Evolutionary conservation across 2,797 vertebrate genomes (phyloP).

Genomic region (Leptatherina wallacei): DNA sequence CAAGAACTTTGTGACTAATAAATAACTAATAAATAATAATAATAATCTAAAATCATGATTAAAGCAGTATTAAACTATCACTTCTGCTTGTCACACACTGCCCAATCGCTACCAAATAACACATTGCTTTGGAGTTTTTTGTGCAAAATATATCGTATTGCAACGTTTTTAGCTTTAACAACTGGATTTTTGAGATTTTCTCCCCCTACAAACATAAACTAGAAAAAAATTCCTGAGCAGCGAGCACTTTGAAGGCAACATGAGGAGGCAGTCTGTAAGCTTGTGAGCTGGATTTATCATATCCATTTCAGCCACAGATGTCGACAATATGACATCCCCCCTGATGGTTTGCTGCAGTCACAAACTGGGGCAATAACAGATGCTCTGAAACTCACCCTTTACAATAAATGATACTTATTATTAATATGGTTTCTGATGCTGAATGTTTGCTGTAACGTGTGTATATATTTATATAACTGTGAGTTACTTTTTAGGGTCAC

Average conservation of each 20-base stretch:
- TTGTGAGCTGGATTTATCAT: conserved; percentile 22
- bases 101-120: background rate
- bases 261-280: conserved; percentile 7
- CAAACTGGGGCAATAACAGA: background rate
- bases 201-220: too few species aligned
- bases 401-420: background rate
- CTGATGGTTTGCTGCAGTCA: conserved; percentile 18
- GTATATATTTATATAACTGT: conserved; percentile 34
- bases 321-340: conserved; percentile 41
- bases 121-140: background rate
- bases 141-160: too few species aligned
- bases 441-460: conserved; percentile 9
- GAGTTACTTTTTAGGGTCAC: conserved; percentile 86
- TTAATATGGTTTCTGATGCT: conserved; percentile 4
- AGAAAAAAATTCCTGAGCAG: background rate
- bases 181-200: too few species aligned
- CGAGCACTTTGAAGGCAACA: conserved; percentile 12
- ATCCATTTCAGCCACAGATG: conserved; percentile 61
- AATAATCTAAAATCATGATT: too few species aligned
- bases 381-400: background rate
- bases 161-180: too few species aligned
- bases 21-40: too few species aligned
- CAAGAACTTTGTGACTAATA: background rate
- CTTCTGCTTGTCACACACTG: background rate
- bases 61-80: background rate